Conservation (phyloP, 2,888 invertebrate species). For the Chymomyza amoena region DNA sequence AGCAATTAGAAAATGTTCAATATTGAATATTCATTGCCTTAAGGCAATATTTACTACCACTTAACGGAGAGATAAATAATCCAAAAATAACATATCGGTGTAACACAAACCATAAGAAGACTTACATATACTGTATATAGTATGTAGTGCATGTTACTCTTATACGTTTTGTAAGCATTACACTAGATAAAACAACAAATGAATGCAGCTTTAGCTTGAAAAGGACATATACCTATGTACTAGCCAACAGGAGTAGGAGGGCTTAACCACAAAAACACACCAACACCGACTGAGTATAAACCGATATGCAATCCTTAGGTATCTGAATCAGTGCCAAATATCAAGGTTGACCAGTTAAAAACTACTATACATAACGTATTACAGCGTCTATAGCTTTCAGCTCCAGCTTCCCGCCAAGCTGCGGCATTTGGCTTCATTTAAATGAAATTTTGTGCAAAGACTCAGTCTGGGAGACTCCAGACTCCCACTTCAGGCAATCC, state of each 20-base stretch:
- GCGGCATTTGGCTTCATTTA: constrained; percentile 56
- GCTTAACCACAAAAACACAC: neutral
- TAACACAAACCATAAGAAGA: neutral
- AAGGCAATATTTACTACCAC: neutral
- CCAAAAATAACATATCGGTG: neutral
- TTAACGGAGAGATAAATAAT: neutral
- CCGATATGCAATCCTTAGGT: constrained; percentile 12
- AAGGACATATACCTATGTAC: too few species aligned
- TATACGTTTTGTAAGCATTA: neutral
- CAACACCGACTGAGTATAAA: constrained; percentile 8
- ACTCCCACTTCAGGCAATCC: neutral
- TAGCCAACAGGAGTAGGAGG: neutral
- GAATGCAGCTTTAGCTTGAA: neutral
- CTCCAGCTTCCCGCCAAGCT: constrained; percentile 14
- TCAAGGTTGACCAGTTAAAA: constrained; percentile 56
- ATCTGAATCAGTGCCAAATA: constrained; percentile 55
- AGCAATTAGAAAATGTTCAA: neutral
- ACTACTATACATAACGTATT: neutral
- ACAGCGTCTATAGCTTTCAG: constrained; percentile 21
- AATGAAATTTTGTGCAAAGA: constrained; percentile 64
- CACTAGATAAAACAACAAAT: neutral
- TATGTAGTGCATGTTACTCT: too few species aligned
- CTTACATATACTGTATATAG: neutral
- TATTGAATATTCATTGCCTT: neutral
- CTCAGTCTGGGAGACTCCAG: constrained; percentile 36